Evolutionary conservation across 2,888 invertebrate genomes (phyloP), one percentile per base, ranked within the genome.

Genomic region (Nephrotoma appendiculata): DNA sequence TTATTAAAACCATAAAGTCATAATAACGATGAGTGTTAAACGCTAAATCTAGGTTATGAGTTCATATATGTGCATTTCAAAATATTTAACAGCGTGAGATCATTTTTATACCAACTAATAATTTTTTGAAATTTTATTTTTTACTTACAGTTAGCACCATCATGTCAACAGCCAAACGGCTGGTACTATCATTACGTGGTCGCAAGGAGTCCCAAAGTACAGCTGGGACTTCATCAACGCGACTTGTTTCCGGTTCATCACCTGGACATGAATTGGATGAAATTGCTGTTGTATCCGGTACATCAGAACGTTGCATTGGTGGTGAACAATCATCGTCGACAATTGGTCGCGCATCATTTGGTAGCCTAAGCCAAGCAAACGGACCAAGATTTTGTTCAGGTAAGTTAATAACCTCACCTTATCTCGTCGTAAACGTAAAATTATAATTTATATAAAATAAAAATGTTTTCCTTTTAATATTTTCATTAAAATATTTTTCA

Each of bases 271-370:
- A 94, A 90, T 92, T 94, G 88, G 94, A 94, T 89, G 94, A 95
- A 91, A 95, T 95, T 89, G 94, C 95, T 87, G 93, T 95, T 89
- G 94, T 95, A 88, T 94, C 94, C 86, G 94, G 94, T 88, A 93
- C 93, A 89, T 44, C 85, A 44, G 84, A 43, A 85, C 41, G 84
- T 42, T 41, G 84, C 41, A 85, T 85, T 42, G 85, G 52, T 52
- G 52, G 48, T 41, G 52, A 52, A 31, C 31, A 15, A 44, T 44
- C 85, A 19, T 43, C 44, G 31, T 43, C 44, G 31, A 86, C 85
- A 44, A 45, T 31, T 41, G 90, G 91, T 19, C 89, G 91, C 48
- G 92, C 93, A 7, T 87, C 87, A 41, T 88, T 88, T 87, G 88
- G 88, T 83, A 88, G 88, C 71, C 88, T 88, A 86, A 87, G 86